phyloP scores from a whole-genome alignment of 1,140 invertebrate genomes.

The Melitaea cinxia region DNA sequence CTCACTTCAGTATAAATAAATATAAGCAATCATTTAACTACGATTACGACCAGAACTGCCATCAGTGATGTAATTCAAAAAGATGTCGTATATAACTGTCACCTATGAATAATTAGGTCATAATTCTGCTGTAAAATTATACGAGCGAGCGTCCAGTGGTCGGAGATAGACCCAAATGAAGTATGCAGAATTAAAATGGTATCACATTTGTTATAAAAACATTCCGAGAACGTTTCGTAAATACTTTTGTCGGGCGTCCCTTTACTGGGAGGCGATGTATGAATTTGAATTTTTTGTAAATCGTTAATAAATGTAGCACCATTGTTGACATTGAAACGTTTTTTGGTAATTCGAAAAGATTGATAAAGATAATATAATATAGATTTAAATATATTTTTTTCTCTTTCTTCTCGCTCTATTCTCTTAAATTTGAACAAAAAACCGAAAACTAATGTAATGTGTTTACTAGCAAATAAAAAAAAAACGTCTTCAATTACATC shows the following conservation, averaged over 20 bases:
- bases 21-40: background rate
- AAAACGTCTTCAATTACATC: too few relatives aligned
- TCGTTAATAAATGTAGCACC: too few relatives aligned
- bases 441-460: too few relatives aligned
- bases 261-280: background rate
- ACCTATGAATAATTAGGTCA: slow-evolving; percentile 25
- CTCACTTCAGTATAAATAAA: too few relatives aligned
- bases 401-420: too few relatives aligned
- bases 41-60: background rate
- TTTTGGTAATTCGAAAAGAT: too few relatives aligned
- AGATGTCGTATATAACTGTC: slow-evolving; percentile 22
- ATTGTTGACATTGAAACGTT: too few relatives aligned
- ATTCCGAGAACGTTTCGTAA: background rate
- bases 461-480: too few relatives aligned
- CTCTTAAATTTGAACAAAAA: too few relatives aligned
- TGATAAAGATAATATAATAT: too few relatives aligned
- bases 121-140: slow-evolving; percentile 16
- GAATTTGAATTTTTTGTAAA: background rate
- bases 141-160: slow-evolving; percentile 6
- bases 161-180: slow-evolving; percentile 8
- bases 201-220: slow-evolving; percentile 10
- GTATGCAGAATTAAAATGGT: slow-evolving; percentile 9
- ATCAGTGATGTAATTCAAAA: slow-evolving; percentile 4
- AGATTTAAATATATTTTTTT: too few relatives aligned
- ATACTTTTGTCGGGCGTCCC: background rate